Evolutionary conservation across 2,888 invertebrate species (phyloP).

Genomic region (Pollenia amentaria): DNA sequence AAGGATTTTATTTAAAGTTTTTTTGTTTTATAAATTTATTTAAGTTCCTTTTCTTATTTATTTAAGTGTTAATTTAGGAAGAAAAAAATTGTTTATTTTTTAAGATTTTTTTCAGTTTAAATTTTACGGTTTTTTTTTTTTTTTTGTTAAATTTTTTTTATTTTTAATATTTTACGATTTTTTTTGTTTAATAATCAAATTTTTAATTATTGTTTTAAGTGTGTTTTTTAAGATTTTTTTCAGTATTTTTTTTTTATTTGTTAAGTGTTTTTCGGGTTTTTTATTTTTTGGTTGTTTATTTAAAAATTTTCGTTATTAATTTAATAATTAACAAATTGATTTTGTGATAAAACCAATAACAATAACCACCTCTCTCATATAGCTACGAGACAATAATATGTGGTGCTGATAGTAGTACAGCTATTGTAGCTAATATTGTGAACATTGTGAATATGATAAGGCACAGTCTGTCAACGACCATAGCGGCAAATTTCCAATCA

Average conservation of each 20-base stretch:
- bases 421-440: constrained; percentile 98
- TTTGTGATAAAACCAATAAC: constrained; percentile 86
- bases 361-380: constrained; percentile 85
- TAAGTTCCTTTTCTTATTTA: constrained; percentile 62
- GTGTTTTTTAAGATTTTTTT: constrained; percentile 83
- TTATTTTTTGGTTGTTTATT: constrained; percentile 78
- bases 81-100: constrained; percentile 69
- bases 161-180: constrained; percentile 76
- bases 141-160: constrained; percentile 72
- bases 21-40: neutral
- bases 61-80: constrained; percentile 49
- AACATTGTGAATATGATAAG: constrained; percentile 99
- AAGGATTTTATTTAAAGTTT: constrained; percentile 74
- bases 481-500: constrained; percentile 99
- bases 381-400: constrained; percentile 88
- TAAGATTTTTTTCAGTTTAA: constrained; percentile 56
- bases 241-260: constrained; percentile 35
- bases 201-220: constrained; percentile 74
- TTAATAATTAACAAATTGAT: constrained; percentile 86
- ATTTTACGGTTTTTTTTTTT: constrained; percentile 76
- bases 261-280: constrained; percentile 75
- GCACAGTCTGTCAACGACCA: constrained; percentile 99
- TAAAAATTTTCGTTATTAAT: constrained; percentile 85
- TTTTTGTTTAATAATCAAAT: constrained; percentile 84
- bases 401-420: constrained; percentile 98